phyloP scores from a whole-genome alignment of 2,888 invertebrate genomes.

The Argyra leucocephala region DNA sequence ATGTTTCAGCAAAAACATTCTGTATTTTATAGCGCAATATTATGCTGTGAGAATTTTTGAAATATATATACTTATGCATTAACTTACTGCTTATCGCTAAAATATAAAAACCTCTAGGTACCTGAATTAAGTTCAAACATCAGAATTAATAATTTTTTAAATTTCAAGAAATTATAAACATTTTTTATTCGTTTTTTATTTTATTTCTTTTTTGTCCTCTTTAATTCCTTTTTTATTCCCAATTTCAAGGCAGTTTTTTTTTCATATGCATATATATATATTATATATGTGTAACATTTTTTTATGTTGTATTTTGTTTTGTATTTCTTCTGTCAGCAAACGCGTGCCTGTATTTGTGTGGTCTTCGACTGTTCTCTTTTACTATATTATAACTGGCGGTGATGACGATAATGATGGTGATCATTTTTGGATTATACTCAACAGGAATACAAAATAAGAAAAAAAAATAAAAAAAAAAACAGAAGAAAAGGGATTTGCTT shows the following conservation, averaged over 20 bases:
- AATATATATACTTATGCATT: no score
- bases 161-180: no score
- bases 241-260: conserved; percentile 18
- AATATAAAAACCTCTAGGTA: no score
- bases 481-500: not conserved
- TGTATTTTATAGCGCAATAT: no score
- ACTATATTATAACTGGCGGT: conserved; percentile 12
- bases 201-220: not conserved
- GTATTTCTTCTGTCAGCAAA: conserved; percentile 45
- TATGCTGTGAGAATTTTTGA: no score
- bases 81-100: no score
- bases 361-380: conserved; percentile 29
- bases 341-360: conserved; percentile 46
- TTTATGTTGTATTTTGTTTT: conserved; percentile 17
- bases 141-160: no score
- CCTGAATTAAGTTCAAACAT: no score
- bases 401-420: conserved; percentile 15
- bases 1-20: no score
- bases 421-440: conserved; percentile 19
- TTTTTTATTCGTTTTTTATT: not conserved
- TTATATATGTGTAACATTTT: conserved; percentile 16
- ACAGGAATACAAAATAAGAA: conserved; percentile 14
- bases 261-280: conserved; percentile 28
- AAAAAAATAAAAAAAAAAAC: no score
- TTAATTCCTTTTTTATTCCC: not conserved